Evolutionary conservation across 2,888 invertebrate genomes (phyloP), one percentile per base, ranked within the genome.

Genomic region (Apamea sordens): DNA sequence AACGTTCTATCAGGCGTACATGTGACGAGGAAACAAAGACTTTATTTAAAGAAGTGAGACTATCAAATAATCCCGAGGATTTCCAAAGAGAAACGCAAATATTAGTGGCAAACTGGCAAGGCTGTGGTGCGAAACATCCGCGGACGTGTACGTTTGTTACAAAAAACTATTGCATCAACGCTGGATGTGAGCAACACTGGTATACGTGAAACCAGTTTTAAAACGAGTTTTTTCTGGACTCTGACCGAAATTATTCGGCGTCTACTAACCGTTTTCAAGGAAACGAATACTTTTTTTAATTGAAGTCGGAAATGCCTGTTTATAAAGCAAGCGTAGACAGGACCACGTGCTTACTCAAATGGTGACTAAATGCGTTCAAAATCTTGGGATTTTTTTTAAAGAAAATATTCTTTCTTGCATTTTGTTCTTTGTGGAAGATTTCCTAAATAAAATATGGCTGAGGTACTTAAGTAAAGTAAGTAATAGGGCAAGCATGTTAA

Each of bases 111-210:
- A 90, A 84, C 79, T 81, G 63, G 84, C 91, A 90, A 91, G 90
- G 91, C 76, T 90, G 83, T 65, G 68, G 84, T 82, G 80, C 89
- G 93, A 90, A 92, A 92, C 83, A 85, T 92, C 90, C 90, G 90
- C 76, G 71, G 76, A 77, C 85, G 81, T 87, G 82, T 86, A 85
- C 56, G 82, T 87, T 86, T 78, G 84, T 82, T 84, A 89, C 85
- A 86, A 87, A 89, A 87, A 88, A 80, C 59, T 76, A 84, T 92
- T 92, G 89, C 93, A 87, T 86, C 85, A 89, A 84, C 81, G 85
- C 83, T 90, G 89, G 89, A 89, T 90, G 85, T 90, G 90, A 86
- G 90, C 88, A 89, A 88, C 86, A 85, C 83, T 85, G 82, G 86
- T 28, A 82, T 84, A 85, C 81, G 74, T 61, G 79, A 84, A 90